Evolutionary conservation across 2,797 vertebrate species (phyloP), one percentile per base, ranked within the genome.

Genomic region (Mastacembelus armatus): DNA sequence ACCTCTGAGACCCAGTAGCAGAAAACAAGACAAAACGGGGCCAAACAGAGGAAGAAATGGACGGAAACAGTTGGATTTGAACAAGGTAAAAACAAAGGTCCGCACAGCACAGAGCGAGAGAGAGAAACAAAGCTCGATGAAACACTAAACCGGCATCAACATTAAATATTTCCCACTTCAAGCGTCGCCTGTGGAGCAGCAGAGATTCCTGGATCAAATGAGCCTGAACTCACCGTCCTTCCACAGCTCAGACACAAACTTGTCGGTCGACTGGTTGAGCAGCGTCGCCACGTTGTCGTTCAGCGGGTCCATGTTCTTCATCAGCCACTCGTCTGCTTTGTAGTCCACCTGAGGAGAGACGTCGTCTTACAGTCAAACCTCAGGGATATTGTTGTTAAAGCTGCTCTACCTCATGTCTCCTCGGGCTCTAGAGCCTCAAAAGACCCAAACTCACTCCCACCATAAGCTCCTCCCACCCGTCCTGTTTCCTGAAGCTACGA

Each of bases 241-340:
- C 97, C 97, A 98, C 10, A 99, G 94, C 86, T 98, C 97, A 0
- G 95, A 97, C 63, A 98, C 95, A 83, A 98, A 99, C 83, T 95
- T 98, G 92, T 99, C 96, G 0, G 96, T 98, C 0, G 98, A 99
- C 81, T 95, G 95, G 90, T 99, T 97, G 65, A 99, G 96, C 59
- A 99, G 93, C 0, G 96, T 89, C 27, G 98, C 95, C 7, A 99
- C 94, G 38, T 98, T 99, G 85, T 99, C 98, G 0, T 99, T 99
- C 86, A 99, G 88, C 0, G 98, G 98, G 83, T 99, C 98, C 98
- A 99, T 99, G 92, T 99, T 99, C 93, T 99, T 99, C 96, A 98
- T 98, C 87, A 99, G 92, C 98, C 98, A 99, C 83, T 97, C 96
- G 0, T 96, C 97, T 0, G 98, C 98, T 82, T 99, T 99, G 86